Conservation (phyloP, 2,113 vertebrate genomes). For the Myiozetetes cayanensis region DNA sequence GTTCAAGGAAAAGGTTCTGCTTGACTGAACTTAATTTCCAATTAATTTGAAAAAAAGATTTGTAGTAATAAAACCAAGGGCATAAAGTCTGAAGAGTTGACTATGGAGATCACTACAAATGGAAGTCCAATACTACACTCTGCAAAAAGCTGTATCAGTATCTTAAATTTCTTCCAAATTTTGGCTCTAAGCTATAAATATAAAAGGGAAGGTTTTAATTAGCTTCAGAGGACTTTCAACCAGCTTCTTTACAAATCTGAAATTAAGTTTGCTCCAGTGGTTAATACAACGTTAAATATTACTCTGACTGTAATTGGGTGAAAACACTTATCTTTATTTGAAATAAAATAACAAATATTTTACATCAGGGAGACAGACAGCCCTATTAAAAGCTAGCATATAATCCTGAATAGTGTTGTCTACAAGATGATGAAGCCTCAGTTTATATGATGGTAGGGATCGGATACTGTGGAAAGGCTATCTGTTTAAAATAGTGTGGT, state of each 20-base stretch:
- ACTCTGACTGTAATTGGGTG: not conserved
- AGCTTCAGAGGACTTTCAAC: not conserved
- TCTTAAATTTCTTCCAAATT: not conserved
- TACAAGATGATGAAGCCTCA: not conserved
- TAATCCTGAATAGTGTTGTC: not conserved
- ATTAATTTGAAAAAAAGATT: not conserved
- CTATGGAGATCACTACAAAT: not conserved
- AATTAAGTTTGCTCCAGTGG: not conserved
- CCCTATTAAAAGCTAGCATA: not conserved
- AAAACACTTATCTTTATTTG: not conserved
- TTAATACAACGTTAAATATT: not conserved
- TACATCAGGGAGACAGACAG: not conserved
- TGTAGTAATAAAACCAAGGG: not conserved
- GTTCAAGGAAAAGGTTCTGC: not conserved
- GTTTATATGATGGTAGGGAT: not conserved
- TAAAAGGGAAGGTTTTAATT: conserved; percentile 8
- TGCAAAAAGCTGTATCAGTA: not conserved
- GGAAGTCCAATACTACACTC: not conserved
- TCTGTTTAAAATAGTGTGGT: not conserved
- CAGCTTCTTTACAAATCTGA: not conserved
- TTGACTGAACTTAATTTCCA: not conserved
- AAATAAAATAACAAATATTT: not conserved
- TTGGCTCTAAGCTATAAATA: not conserved
- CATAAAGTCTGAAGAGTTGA: not conserved
- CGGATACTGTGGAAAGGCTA: not conserved